A percentile compares a stretch with the other conserved stretches of the same genome.
These are phyloP conservation scores for Lepus townsendii DNA, from an alignment of 2,797 vertebrate species.

Conservation along the genomic window DNA sequence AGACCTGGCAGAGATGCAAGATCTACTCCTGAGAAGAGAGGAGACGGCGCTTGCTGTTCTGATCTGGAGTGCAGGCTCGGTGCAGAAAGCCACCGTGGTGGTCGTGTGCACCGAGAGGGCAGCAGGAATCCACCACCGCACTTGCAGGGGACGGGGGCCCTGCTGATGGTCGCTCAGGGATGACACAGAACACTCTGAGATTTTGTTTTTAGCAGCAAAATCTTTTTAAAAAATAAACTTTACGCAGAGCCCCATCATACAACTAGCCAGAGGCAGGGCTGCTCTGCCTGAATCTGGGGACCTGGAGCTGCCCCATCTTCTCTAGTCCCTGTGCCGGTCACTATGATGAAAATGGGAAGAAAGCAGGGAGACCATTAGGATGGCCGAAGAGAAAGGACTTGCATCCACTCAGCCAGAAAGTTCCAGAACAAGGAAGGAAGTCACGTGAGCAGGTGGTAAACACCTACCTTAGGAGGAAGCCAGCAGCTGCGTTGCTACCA, in stretches of 20 bases:
- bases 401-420: too few species aligned
- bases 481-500: too few species aligned
- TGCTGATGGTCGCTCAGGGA: rapidly evolving
- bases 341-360: too few species aligned
- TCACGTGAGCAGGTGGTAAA: too few species aligned
- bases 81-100: background rate
- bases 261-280: background rate
- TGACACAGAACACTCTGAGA: background rate
- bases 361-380: too few species aligned
- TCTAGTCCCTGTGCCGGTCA: rapidly evolving
- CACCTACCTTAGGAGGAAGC: too few species aligned
- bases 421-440: too few species aligned
- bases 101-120: background rate
- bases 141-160: background rate
- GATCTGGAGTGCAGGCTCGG: background rate
- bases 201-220: background rate
- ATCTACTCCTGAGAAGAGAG: background rate
- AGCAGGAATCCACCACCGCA: rapidly evolving
- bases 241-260: too few species aligned
- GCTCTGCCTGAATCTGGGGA: background rate
- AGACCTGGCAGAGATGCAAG: background rate
- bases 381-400: too few species aligned
- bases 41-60: background rate
- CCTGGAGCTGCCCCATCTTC: rapidly evolving
- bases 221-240: background rate